These are phyloP conservation scores for Busseola fusca DNA, from an alignment of 2,888 invertebrate genomes.

Conservation along the genomic window DNA sequence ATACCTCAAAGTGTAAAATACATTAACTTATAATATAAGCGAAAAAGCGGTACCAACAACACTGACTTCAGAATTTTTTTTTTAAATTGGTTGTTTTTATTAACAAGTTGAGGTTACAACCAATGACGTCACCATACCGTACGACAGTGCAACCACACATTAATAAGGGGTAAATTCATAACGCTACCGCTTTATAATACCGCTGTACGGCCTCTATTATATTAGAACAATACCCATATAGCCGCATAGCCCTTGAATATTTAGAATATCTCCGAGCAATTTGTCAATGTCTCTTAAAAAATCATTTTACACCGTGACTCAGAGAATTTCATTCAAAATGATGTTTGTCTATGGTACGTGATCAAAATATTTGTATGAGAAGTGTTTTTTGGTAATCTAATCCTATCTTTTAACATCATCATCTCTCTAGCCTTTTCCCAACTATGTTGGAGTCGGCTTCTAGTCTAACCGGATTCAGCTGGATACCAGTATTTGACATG, in stretches of 20 bases:
- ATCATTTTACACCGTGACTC: conserved; percentile 50
- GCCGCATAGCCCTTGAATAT: conserved; percentile 47
- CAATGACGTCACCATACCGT: conserved; percentile 21
- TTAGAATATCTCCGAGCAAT: conserved; percentile 56
- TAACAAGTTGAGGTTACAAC: not conserved
- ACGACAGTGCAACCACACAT: conserved; percentile 64
- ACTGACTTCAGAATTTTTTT: no score
- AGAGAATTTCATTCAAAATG: conserved; percentile 34
- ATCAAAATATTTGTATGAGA: not conserved
- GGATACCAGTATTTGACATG: no score
- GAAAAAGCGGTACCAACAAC: no score
- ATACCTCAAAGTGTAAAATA: no score
- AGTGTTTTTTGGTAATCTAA: not conserved
- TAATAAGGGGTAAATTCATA: conserved; percentile 76
- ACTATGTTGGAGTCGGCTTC: no score
- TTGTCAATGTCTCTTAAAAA: conserved; percentile 60
- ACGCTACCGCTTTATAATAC: conserved; percentile 68
- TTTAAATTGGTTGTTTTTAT: no score
- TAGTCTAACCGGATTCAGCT: no score
- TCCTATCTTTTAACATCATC: no score
- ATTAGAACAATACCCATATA: conserved; percentile 49
- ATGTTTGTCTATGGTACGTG: not conserved
- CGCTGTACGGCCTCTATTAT: conserved; percentile 48
- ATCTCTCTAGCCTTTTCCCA: no score
- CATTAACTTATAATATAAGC: no score